Evolutionary conservation across 2,888 invertebrate species (phyloP).

Genomic region (Idaea dimidiata): DNA sequence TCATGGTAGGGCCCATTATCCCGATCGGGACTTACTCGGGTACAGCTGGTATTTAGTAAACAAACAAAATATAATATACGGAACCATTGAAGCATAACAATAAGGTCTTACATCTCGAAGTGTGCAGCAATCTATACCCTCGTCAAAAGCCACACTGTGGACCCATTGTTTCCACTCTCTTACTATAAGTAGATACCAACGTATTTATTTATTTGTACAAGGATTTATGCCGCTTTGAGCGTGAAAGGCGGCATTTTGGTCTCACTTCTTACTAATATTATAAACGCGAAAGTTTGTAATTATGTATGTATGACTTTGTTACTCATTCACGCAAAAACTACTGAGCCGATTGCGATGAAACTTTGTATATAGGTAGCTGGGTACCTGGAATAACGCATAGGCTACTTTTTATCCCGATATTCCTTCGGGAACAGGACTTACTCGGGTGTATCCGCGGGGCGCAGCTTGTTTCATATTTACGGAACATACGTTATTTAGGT

Average conservation of each 20-base stretch:
- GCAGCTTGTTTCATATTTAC: too few relatives aligned
- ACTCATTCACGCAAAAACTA: slow-evolving; percentile 20
- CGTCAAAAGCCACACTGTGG: slow-evolving; percentile 47
- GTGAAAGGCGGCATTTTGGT: slow-evolving; percentile 4
- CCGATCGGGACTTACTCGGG: too few relatives aligned
- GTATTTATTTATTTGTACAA: slow-evolving; percentile 26
- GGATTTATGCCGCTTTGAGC: slow-evolving; percentile 14
- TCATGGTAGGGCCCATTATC: too few relatives aligned
- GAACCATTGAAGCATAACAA: slow-evolving; percentile 43
- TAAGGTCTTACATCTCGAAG: slow-evolving; percentile 37
- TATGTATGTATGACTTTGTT: too few relatives aligned
- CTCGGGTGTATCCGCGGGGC: too few relatives aligned
- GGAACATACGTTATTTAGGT: too few relatives aligned
- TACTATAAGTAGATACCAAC: slow-evolving; percentile 5
- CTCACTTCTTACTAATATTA: too few relatives aligned
- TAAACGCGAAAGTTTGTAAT: too few relatives aligned
- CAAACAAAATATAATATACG: slow-evolving; percentile 19
- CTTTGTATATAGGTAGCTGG: slow-evolving; percentile 54
- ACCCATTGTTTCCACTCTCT: slow-evolving; percentile 50
- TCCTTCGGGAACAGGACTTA: too few relatives aligned
- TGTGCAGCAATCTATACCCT: slow-evolving; percentile 54
- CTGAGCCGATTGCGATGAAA: slow-evolving; percentile 48
- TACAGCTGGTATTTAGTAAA: too few relatives aligned
- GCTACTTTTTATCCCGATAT: too few relatives aligned
- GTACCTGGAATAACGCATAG: too few relatives aligned